These are phyloP conservation scores for Scolopax rusticola DNA, from an alignment of 2,797 vertebrate species.

Conservation along the genomic window DNA sequence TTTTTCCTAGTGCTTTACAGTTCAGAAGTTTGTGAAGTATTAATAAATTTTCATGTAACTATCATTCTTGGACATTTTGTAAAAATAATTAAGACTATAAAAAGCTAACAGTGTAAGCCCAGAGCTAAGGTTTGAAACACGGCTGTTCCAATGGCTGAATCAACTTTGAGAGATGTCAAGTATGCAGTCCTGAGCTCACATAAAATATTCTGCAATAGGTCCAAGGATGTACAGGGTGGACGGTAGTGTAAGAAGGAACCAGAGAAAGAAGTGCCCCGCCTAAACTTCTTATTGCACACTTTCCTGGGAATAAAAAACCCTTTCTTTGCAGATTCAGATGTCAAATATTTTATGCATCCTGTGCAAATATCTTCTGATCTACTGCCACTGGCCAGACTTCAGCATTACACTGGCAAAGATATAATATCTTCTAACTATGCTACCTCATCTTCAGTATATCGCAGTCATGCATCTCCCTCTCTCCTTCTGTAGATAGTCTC, in stretches of 20 bases:
- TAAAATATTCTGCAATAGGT: not conserved
- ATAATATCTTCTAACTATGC: not conserved
- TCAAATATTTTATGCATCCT: not conserved
- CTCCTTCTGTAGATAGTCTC: not conserved
- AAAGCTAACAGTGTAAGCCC: not conserved
- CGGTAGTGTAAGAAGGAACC: not conserved
- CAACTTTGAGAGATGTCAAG: not conserved
- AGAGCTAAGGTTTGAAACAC: not conserved
- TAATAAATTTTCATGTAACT: not conserved
- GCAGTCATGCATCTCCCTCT: not conserved
- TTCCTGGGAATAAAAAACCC: not conserved
- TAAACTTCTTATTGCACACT: not conserved
- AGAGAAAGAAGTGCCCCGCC: not conserved
- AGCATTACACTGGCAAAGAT: not conserved
- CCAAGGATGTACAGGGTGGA: not conserved
- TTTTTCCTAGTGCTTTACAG: not conserved
- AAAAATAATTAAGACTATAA: not conserved
- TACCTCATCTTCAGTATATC: not conserved
- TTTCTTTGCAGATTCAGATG: not conserved
- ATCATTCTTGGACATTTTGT: not conserved
- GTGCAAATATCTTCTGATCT: not conserved
- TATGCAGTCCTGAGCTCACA: not conserved
- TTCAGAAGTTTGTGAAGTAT: not conserved
- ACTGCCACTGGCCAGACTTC: not conserved
- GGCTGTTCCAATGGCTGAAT: not conserved